These are phyloP conservation scores for Alosa alosa DNA, from an alignment of 2,113 vertebrate species.

Conservation along the genomic window DNA sequence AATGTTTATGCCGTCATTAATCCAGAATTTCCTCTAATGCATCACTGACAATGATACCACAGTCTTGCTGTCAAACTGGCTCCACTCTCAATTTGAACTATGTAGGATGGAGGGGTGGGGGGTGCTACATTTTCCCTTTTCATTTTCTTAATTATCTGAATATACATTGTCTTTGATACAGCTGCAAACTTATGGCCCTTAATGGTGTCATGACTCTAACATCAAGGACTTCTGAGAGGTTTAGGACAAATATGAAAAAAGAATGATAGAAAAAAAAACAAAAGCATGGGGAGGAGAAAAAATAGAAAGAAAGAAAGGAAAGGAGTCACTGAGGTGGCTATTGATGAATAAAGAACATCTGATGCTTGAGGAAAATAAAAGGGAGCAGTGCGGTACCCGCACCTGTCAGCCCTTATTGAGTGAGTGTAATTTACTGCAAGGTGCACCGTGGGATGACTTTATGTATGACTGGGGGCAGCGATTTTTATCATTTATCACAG, in stretches of 20 bases:
- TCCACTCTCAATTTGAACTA: background rate
- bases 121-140: background rate
- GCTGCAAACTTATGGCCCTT: constrained; percentile 26
- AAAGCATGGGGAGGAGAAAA: background rate
- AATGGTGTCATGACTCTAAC: constrained; percentile 42
- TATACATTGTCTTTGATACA: constrained; percentile 24
- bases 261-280: constrained; percentile 16
- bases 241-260: constrained; percentile 34
- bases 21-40: constrained; percentile 68
- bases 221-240: constrained; percentile 21
- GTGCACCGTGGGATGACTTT: constrained; percentile 51
- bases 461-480: constrained; percentile 51
- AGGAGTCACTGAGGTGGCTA: constrained; percentile 43
- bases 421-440: constrained; percentile 51
- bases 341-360: constrained; percentile 57
- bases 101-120: background rate
- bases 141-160: constrained; percentile 11
- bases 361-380: constrained; percentile 56
- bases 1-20: constrained; percentile 69
- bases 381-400: constrained; percentile 51
- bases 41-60: constrained; percentile 66
- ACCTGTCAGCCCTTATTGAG: constrained; percentile 58
- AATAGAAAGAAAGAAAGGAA: constrained; percentile 29
- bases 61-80: constrained; percentile 38
- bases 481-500: constrained; percentile 54